Base-by-base conservation (phyloP, 2,888 invertebrate species). In the Parnassius apollo region DNA sequence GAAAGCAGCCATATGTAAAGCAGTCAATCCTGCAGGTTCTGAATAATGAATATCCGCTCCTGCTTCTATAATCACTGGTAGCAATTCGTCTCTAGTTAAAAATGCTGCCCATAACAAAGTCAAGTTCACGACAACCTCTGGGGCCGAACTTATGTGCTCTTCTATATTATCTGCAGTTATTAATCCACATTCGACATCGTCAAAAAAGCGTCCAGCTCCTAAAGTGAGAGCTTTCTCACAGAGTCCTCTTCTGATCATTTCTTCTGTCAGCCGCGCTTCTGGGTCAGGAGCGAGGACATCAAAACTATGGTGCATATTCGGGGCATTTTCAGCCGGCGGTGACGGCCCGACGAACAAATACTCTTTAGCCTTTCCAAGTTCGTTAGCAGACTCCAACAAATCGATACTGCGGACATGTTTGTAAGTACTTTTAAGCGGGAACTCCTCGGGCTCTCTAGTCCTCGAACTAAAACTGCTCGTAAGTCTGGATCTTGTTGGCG, bases 341-440 rank as follows among this genome's bases (percentile, higher is more conserved):
- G 96, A 95, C 12, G 95, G 95, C 13, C 96, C 96, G 68, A 95
- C 95, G 77, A 96, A 95, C 85, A 96, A 93, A 76, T 95, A 95
- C 81, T 95, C 95, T 77, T 94, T 95, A 70, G 94, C 94, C 69
- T 84, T 85, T n/a, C 82, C 85, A 2, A 82, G 81, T 18, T 89
- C 90, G 61, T 92, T 92, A 67, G 94, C 94, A 45, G 94, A 93
- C 76, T 95, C 95, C 68, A 95, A 88, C 77, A 94, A 85, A 68
- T 91, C 91, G 61, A 91, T 83, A 65, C 77, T 89, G 12, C 83
- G 78, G 1, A 84, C 85, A 79, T 86, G 75, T 80, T 76, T 85
- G 69, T 78, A 85, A 56, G 69, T 78, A 67, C 88, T 83, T 76
- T 93, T 93, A 57, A 93, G 86, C 18, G 94, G 93, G 80, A 93